These are phyloP conservation scores for Anoncus sp. DNA, from an alignment of 2,888 invertebrate genomes.

Conservation along the genomic window DNA sequence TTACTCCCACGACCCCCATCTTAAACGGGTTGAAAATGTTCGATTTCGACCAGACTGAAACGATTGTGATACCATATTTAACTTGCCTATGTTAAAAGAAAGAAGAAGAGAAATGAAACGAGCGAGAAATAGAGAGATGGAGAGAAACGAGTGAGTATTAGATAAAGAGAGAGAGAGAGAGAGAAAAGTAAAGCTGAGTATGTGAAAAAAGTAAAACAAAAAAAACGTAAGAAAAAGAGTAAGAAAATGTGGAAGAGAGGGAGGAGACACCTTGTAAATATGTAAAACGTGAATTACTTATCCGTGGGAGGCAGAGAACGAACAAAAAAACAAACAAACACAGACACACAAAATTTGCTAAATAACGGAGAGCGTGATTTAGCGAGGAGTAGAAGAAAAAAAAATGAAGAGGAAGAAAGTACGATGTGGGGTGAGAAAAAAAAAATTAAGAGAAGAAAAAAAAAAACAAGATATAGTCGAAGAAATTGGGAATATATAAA, in stretches of 20 bases:
- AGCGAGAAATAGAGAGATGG: conserved; percentile 27
- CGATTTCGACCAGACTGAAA: conserved; percentile 82
- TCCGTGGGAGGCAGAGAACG: conserved; percentile 55
- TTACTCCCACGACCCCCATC: conserved; percentile 7
- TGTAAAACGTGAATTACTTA: conserved; percentile 74
- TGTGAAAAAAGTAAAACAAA: conserved; percentile 49
- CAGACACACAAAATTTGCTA: conserved; percentile 49
- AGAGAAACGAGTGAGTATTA: conserved; percentile 14
- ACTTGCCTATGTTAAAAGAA: conserved; percentile 82
- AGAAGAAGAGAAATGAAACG: conserved; percentile 49
- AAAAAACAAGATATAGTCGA: conserved; percentile 16
- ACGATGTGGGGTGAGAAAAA: conserved; percentile 29
- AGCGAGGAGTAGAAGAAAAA: conserved; percentile 11
- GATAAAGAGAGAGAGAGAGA: conserved; percentile 43
- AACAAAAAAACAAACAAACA: conserved; percentile 28
- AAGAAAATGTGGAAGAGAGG: conserved; percentile 57
- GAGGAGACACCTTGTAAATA: conserved; percentile 77
- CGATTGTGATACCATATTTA: conserved; percentile 83
- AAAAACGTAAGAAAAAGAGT: conserved; percentile 28
- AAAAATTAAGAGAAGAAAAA: conserved; percentile 36
- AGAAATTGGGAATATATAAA: conserved; percentile 25
- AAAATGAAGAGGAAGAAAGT: conserved; percentile 35
- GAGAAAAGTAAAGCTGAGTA: conserved; percentile 24
- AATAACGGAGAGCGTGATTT: conserved; percentile 35
- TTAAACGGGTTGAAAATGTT: conserved; percentile 80